Conservation (phyloP, 2,888 invertebrate species). For the Drosophila hamatofila region DNA sequence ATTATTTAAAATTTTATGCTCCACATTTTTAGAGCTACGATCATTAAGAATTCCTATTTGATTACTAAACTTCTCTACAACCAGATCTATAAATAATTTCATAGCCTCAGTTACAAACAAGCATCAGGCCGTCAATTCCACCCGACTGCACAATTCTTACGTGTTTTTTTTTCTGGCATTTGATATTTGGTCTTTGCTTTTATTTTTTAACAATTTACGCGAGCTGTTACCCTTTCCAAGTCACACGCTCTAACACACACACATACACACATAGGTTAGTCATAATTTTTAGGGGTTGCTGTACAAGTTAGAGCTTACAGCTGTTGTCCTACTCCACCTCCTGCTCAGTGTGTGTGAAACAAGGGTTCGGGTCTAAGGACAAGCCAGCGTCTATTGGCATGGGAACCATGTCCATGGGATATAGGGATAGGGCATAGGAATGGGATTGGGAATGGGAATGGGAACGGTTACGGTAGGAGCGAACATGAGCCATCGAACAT, state of each 20-base stretch:
- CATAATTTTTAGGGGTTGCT: slow-evolving; percentile 77
- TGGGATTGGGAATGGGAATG: slow-evolving; percentile 8
- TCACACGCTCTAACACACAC: slow-evolving; percentile 45
- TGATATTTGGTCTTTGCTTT: slow-evolving; percentile 48
- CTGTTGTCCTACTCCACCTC: slow-evolving; percentile 54
- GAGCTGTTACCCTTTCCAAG: slow-evolving; percentile 69
- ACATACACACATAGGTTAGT: slow-evolving; percentile 33
- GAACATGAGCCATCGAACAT: slow-evolving; percentile 59
- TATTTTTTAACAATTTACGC: slow-evolving; percentile 76
- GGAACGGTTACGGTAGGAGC: slow-evolving; percentile 25
- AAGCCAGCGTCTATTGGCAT: slow-evolving; percentile 55
- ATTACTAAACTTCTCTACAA: not conserved
- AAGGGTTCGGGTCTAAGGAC: slow-evolving; percentile 64
- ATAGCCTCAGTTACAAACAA: not conserved
- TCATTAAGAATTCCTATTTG: not conserved
- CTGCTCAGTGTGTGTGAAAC: slow-evolving; percentile 57
- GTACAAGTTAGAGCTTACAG: slow-evolving; percentile 53
- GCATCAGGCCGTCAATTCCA: not conserved
- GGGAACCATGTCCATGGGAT: slow-evolving; percentile 50
- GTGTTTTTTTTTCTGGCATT: slow-evolving; percentile 28
- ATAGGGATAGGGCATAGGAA: slow-evolving; percentile 2
- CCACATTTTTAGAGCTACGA: not conserved
- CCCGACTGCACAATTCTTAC: not conserved
- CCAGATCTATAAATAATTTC: not conserved
- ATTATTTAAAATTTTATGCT: not conserved